Evolutionary conservation across 2,797 vertebrate species (phyloP), one percentile per base, ranked within the genome.

Genomic region (Sebastes flavidus): DNA sequence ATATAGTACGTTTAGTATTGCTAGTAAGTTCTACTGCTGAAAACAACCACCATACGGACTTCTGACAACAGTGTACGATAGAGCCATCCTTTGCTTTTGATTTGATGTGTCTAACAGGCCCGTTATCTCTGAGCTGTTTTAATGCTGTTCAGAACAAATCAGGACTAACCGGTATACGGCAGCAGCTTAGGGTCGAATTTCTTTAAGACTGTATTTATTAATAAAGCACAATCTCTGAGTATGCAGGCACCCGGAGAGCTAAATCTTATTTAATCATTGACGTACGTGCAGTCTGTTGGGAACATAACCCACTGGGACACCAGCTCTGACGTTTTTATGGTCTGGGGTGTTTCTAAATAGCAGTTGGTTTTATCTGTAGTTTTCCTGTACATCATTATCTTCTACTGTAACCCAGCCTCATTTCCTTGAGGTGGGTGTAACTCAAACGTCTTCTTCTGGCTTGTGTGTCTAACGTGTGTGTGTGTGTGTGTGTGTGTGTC

Each of bases 351-450:
- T 92, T 89, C 89, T 88, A 84, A 86, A 90, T 86, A 82, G 78
- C 81, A 85, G 72, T 82, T 46, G 36, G 85, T 86, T 88, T 92
- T 91, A 94, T 90, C 91, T 89, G 78, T 70, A 85, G 82, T 80
- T 90, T 87, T 90, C 85, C 88, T 90, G 87, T 78, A 77, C 83
- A 78, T 91, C 80, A 87, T 93, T 93, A 91, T 90, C 82, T 84
- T 75, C 77, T n/a, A 77, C 73, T 81, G 80, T 67, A 80, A 85
- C 67, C 32, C 69, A 63, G 87, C 88, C 83, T 91, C 84, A 91
- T 92, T 94, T 92, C 90, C 89, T 90, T 75, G 78, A 90, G 63
- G 88, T 92, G 92, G 92, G 92, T 90, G 91, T 90, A 92, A 89
- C 88, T 89, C 88, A 88, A 83, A 93, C 22, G 72, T 87, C 84